Evolutionary conservation across 2,888 invertebrate genomes (phyloP), one percentile per base, ranked within the genome.

Genomic region (Hemithea aestivaria): DNA sequence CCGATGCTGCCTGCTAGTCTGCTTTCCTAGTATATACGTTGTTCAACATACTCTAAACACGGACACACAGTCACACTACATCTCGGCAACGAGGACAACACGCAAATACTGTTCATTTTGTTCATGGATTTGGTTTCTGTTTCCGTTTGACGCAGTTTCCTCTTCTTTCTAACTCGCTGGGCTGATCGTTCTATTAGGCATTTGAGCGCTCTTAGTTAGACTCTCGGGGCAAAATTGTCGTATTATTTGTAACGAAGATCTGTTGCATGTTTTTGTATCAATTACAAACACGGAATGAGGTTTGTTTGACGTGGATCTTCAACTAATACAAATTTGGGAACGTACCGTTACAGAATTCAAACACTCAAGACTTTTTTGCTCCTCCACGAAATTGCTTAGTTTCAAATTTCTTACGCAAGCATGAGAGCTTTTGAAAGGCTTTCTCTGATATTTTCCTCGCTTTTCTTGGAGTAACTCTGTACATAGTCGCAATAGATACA

Each of bases 31-130:
- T 40, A 25, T 40, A 35, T n/a, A n/a, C n/a, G n/a, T n/a, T n/a
- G n/a, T n/a, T 11, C 34, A 35, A 37, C 42, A 31, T 38, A 48
- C 47, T 47, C 38, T 46, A 38, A 33, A 43, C 58, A 46, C 41
- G 40, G 48, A 62, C 61, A 56, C 61, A 54, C 55, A 56, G 46
- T 55, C 41, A 66, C 65, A 59, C 58, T 20, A 41, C 39, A 45
- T 38, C 34, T 29, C 32, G 40, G 34, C 48, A 45, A 50, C 41
- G 38, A 41, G 40, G 48, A 55, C 46, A 40, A 63, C 61, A 59
- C 58, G 50, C 43, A 27, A 24, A 40, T 35, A 52, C 52, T n/a
- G n/a, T n/a, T n/a, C n/a, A n/a, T n/a, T 45, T 51, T 49, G 45
- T 36, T 48, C 48, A 41, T 39, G 29, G 16, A 16, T 16, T 16